Base-by-base conservation (phyloP, 2,888 invertebrate genomes). In the Brachynemurus nebulosus region DNA sequence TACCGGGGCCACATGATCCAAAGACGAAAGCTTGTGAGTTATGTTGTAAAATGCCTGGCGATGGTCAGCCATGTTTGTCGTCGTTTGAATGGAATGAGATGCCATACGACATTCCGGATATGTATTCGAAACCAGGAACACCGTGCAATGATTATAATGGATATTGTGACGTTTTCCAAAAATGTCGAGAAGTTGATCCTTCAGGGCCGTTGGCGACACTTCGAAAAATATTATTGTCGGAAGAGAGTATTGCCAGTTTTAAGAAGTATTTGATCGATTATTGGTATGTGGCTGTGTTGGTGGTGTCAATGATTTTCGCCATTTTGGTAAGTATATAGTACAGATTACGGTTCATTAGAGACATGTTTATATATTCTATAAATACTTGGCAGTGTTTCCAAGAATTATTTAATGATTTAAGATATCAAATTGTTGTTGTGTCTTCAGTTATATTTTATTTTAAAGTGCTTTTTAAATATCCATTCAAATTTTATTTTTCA, bases 91-190 rank as follows among this genome's bases (percentile, higher is more conserved):
- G 89, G 90, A 92, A 92, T 66, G 76, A 78, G 41, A 70, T 80
- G 51, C 91, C 91, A 0, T 89, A 80, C 59, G 90, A 92, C 65
- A 84, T 95, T 54, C 92, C 93, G 1, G 86, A 91, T 58, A 86
- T 91, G 80, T 88, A 81, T 60, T 85, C 90, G 20, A 91, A 91
- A 57, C 88, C 93, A 0, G 93, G 93, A 46, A 91, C 91, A 40
- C 91, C 92, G 0, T 92, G 92, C 63, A 90, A 91, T 63, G 86
- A 90, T 60, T 90, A 91, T 64, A 89, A 86, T 60, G 91, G 92
- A 65, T 80, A 80, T 57, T 80, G 79, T 57, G 79, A 80, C 58
- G 76, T 78, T 43, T 78, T 77, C 55, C 76, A 80, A 63, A 74
- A 74, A 58, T 92, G 92, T 62, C 74, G 92, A 54, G 91, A 91